Evolutionary conservation across 1,140 invertebrate species (phyloP).

Genomic region (Glomeris maerens): DNA sequence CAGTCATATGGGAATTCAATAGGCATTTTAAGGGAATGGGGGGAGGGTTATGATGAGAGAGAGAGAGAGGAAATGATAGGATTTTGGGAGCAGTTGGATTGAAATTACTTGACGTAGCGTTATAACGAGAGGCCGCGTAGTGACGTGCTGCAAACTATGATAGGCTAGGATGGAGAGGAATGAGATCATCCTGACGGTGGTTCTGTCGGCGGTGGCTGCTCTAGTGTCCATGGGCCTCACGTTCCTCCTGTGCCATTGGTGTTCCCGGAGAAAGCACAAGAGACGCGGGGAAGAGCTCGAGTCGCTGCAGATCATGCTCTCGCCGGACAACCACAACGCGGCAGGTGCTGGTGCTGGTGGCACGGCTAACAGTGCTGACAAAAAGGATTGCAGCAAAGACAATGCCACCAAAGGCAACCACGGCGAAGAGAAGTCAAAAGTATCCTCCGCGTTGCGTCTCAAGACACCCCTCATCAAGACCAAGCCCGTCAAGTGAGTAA

Average conservation of each 20-base stretch:
- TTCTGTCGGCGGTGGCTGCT: conserved; percentile 35
- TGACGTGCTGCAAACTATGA: too few species aligned
- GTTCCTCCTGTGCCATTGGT: conserved; percentile 31
- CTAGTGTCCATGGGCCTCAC: conserved; percentile 32
- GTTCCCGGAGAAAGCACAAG: conserved; percentile 31
- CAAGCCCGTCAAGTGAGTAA: conserved; percentile 45
- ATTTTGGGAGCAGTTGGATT: too few species aligned
- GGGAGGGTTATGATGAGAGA: too few species aligned
- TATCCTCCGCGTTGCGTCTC: conserved; percentile 44
- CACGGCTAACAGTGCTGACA: neutral
- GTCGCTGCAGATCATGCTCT: conserved; percentile 10
- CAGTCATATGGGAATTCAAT: too few species aligned
- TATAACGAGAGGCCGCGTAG: too few species aligned
- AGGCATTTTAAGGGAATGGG: too few species aligned
- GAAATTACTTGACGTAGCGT: too few species aligned
- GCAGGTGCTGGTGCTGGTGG: too few species aligned
- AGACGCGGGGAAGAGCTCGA: conserved; percentile 22
- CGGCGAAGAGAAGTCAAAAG: conserved; percentile 27
- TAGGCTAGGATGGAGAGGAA: conserved; percentile 33
- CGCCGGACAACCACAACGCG: too few species aligned
- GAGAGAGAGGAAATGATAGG: too few species aligned
- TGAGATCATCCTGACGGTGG: conserved; percentile 35
- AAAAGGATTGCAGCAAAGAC: conserved; percentile 17
- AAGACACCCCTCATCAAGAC: conserved; percentile 59
- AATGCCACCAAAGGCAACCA: conserved; percentile 15